Evolutionary conservation across 2,888 invertebrate species (phyloP).

Genomic region (Ophion ellenae): DNA sequence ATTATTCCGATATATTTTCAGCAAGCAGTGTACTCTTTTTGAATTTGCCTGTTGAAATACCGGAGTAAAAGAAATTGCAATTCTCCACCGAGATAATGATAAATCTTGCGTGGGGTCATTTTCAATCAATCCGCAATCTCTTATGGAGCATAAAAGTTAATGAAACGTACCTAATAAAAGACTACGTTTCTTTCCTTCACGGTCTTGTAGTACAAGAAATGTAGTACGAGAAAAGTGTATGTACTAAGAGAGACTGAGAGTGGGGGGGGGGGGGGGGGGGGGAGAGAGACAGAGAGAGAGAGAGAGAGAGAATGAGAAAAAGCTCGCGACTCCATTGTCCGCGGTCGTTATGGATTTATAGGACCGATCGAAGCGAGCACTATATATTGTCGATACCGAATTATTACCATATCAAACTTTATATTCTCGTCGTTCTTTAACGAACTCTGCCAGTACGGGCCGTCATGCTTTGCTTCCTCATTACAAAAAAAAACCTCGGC

Average conservation of each 20-base stretch:
- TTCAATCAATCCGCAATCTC: not conserved
- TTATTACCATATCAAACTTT: constrained; percentile 2
- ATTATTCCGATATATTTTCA: not conserved
- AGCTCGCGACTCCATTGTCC: not conserved
- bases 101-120: not conserved
- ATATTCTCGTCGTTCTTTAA: not conserved
- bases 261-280: too few relatives aligned
- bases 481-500: not conserved
- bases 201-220: not conserved
- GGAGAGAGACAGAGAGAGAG: not conserved
- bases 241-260: not conserved
- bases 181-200: not conserved
- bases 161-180: not conserved
- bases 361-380: constrained; percentile 14
- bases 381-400: not conserved
- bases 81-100: not conserved
- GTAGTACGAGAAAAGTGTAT: not conserved
- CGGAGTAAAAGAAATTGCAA: not conserved
- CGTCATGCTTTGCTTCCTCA: not conserved
- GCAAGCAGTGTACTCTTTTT: not conserved
- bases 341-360: constrained; percentile 20
- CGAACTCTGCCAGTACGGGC: not conserved
- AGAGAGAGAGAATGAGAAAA: not conserved
- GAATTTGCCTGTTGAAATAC: not conserved
- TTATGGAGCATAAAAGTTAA: not conserved